These are phyloP conservation scores for Morus bassanus DNA, from an alignment of 2,797 vertebrate genomes.

Conservation along the genomic window DNA sequence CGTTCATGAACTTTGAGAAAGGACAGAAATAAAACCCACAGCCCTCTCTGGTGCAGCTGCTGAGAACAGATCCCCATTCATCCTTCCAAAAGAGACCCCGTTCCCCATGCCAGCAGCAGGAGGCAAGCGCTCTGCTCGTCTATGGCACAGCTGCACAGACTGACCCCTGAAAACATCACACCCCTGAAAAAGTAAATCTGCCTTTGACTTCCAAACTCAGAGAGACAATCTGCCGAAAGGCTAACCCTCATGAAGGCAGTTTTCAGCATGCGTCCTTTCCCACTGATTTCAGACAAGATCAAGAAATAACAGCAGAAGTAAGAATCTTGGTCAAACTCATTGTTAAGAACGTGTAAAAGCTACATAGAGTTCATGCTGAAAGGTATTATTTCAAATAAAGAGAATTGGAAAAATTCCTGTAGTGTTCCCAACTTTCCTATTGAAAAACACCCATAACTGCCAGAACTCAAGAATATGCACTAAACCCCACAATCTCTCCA, in stretches of 20 bases:
- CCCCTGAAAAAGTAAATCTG: neutral
- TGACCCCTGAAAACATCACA: no score
- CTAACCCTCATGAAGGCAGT: neutral
- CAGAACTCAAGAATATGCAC: neutral
- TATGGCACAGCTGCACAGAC: fast-evolving
- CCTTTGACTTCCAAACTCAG: neutral
- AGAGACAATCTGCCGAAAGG: neutral
- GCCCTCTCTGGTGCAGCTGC: neutral
- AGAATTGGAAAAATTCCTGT: neutral
- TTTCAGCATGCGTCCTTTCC: neutral
- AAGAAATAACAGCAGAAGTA: neutral
- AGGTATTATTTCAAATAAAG: neutral
- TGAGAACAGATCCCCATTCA: fast-evolving
- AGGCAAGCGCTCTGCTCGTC: neutral
- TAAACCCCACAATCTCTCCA: neutral
- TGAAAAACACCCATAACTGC: neutral
- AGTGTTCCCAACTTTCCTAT: fast-evolving
- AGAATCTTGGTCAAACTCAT: neutral
- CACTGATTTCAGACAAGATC: neutral
- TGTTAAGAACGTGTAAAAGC: neutral
- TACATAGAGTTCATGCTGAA: neutral
- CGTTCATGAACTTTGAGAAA: neutral
- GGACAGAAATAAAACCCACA: neutral
- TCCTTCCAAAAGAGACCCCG: neutral
- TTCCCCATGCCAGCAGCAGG: fast-evolving